Conservation (phyloP, 1,140 invertebrate species). For the Tetramorium alpestre region DNA sequence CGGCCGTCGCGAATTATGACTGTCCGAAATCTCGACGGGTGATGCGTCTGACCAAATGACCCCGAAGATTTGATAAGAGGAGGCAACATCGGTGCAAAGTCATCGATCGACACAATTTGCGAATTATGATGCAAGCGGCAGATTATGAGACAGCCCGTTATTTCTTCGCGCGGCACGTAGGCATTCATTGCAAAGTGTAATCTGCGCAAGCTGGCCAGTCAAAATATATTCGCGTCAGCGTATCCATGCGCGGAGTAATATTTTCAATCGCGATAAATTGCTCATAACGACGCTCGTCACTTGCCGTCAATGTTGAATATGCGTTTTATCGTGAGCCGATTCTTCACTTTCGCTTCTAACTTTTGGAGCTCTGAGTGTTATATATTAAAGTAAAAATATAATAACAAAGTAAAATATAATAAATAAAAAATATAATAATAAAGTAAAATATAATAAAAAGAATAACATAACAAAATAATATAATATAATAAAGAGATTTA, state of each 20-base stretch:
- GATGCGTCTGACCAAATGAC: constrained; percentile 56
- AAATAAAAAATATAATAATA: not conserved
- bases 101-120: constrained; percentile 60
- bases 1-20: constrained; percentile 13
- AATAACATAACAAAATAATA: no score
- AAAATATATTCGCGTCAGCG: constrained; percentile 42
- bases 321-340: not conserved
- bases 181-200: constrained; percentile 30
- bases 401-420: no score
- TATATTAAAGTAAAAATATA: not conserved
- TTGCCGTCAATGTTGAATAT: not conserved
- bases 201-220: constrained; percentile 1
- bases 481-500: not conserved
- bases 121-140: constrained; percentile 55
- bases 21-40: constrained; percentile 17
- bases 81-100: constrained; percentile 35
- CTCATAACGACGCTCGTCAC: not conserved
- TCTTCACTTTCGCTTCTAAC: not conserved
- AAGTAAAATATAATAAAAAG: not conserved
- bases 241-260: constrained; percentile 31
- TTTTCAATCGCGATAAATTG: constrained; percentile 20
- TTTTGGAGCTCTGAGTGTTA: not conserved
- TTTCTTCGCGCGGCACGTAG: constrained; percentile 37
- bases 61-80: constrained; percentile 42
- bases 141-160: constrained; percentile 50